Evolutionary conservation across 37 sponge, comb jelly and placozoan species (phyloP).

Genomic region (Aplysina aerophoba): DNA sequence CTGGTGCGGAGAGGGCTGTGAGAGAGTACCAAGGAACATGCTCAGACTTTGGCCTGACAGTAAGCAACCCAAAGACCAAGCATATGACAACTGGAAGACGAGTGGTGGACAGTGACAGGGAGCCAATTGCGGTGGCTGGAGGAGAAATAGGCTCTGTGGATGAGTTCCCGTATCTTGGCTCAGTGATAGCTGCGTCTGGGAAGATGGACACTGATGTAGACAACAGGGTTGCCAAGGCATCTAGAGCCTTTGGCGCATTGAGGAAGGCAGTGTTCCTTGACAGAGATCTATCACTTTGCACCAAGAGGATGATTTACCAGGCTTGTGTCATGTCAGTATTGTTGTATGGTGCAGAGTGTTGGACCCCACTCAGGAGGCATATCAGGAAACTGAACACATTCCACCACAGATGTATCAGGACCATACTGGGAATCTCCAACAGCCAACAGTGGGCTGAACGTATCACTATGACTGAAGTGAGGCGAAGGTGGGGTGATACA

Average conservation of each 20-base stretch:
- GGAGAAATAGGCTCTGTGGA: not conserved
- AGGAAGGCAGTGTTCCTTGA: constrained; percentile 42
- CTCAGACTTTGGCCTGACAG: constrained; percentile 5
- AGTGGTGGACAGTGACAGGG: constrained; percentile 1
- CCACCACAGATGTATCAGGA: constrained; percentile 51
- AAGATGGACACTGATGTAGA: constrained; percentile 35
- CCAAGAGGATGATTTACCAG: constrained; percentile 1
- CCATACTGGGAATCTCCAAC: constrained; percentile 42
- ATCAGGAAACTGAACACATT: constrained; percentile 38
- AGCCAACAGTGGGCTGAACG: constrained; percentile 34
- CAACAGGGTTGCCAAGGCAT: constrained; percentile 25
- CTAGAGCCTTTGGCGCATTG: constrained; percentile 34
- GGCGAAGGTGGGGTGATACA: constrained; percentile 42
- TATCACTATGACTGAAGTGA: constrained; percentile 34
- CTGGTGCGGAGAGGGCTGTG: constrained; percentile 28
- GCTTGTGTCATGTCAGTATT: constrained; percentile 39
- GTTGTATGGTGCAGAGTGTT: constrained; percentile 42
- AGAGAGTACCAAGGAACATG: constrained; percentile 15
- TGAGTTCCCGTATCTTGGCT: constrained; percentile 38
- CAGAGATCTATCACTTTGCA: constrained; percentile 1
- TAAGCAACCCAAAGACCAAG: constrained; percentile 4
- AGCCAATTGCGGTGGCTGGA: constrained; percentile 1
- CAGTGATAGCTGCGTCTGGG: constrained; percentile 14
- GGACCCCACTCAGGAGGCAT: constrained; percentile 37
- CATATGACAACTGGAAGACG: not conserved